phyloP scores from a whole-genome alignment of 2,113 vertebrate genomes.

The Vulpes lagopus region DNA sequence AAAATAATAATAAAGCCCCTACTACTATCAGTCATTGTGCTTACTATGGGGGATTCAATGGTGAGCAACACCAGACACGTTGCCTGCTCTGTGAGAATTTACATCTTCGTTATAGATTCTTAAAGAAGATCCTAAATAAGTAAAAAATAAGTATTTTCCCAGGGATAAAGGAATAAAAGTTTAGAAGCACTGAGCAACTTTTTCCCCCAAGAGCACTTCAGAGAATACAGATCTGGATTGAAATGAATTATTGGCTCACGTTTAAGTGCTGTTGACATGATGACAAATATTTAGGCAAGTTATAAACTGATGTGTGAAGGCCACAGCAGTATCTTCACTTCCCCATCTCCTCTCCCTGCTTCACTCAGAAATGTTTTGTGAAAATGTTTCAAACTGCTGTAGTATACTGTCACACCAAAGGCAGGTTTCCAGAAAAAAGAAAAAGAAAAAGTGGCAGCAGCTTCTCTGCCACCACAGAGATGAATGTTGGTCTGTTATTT shows the following conservation, averaged over 20 bases:
- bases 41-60: not conserved
- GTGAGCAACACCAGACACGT: not conserved
- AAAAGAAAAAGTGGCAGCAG: conserved; percentile 48
- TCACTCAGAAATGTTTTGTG: conserved; percentile 76
- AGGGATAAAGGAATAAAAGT: conserved; percentile 11
- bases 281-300: conserved; percentile 79
- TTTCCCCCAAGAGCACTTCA: conserved; percentile 47
- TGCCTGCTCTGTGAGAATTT: not conserved
- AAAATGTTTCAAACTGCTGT: conserved; percentile 77
- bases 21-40: not conserved
- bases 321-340: conserved; percentile 67
- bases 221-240: conserved; percentile 51
- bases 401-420: conserved; percentile 74
- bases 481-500: conserved; percentile 65
- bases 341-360: conserved; percentile 11
- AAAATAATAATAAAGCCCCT: not conserved
- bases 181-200: conserved; percentile 35
- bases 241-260: conserved; percentile 68
- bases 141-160: not conserved
- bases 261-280: conserved; percentile 68
- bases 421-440: conserved; percentile 70
- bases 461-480: conserved; percentile 44
- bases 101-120: not conserved
- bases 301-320: conserved; percentile 78
- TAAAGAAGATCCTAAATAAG: conserved; percentile 24